Base-by-base conservation (phyloP, 2,113 vertebrate species). In the Puntigrus tetrazona region DNA sequence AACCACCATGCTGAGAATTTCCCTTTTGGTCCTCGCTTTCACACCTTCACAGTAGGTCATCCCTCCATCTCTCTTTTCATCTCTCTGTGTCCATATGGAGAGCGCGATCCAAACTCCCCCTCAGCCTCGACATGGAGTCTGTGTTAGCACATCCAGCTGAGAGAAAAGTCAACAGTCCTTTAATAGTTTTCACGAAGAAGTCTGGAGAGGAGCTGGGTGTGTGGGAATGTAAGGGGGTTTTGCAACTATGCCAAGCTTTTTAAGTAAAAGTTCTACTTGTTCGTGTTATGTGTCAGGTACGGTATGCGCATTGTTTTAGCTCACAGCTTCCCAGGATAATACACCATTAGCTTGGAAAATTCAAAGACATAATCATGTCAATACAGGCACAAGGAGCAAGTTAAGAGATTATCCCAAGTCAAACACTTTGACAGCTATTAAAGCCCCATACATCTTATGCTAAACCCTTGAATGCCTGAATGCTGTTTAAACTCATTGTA, bases 391-490 rank as follows among this genome's bases (percentile, higher is more conserved):
- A 81, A 86, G 86, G 88, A 73, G 65, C 74, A 59, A 77, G 50
- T 72, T 78, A 76, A 75, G 86, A 89, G 90, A 91, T 93, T 92
- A 92, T 90, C 88, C 38, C 73, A 86, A 84, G 91, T 91, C 88
- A 91, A 91, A 92, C 85, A 89, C 82, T 82, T 86, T 89, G 88
- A 89, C 87, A 89, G 85, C 88, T 83, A 88, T 84, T 83, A 86
- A 87, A 91, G 90, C 88, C 87, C 61, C 65, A 87, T 84, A 87
- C 87, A 90, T 90, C 91, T 90, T 75, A 81, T 88, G 69, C 89
- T 80, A 90, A 88, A 92, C 86, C 89, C 13, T 22, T 90, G 88
- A 90, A 88, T 89, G 85, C 83, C 81, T 86, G 22, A 73, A 57
- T 20, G 38, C 57, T 73, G 78, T 88, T 45, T 78, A 38, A 81